A percentile compares a stretch with the other conserved stretches of the same genome.
Conservation (phyloP, 2,797 vertebrate genomes). For the Chaunax sp. region DNA sequence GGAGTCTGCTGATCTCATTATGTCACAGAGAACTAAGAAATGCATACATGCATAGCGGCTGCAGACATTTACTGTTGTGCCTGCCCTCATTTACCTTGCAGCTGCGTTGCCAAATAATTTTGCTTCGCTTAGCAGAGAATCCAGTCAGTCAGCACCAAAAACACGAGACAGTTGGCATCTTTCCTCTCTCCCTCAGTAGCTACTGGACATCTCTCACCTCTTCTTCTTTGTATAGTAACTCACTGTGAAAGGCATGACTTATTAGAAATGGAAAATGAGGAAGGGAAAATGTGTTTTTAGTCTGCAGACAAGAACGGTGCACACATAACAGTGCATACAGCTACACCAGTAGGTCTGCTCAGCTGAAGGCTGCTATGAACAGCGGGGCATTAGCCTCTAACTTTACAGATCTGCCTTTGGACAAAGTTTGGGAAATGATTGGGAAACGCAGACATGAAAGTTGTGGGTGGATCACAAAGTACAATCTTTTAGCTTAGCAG, state of each 20-base stretch:
- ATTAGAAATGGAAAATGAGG: conserved; percentile 52
- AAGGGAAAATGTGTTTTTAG: conserved; percentile 60
- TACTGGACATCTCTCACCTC: conserved; percentile 39
- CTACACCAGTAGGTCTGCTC: conserved; percentile 12
- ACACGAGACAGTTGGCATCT: conserved; percentile 42
- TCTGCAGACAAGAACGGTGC: conserved; percentile 15
- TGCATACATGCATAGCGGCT: conserved; percentile 1
- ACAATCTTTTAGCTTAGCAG: neutral
- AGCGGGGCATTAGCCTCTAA: neutral
- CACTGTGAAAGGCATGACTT: conserved; percentile 59
- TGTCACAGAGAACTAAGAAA: conserved; percentile 12
- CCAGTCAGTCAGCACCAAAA: conserved; percentile 66
- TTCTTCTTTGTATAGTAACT: conserved; percentile 33
- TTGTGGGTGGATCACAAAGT: neutral
- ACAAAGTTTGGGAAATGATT: neutral
- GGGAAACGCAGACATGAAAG: neutral
- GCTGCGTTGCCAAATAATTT: conserved; percentile 44
- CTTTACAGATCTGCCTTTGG: conserved; percentile 1
- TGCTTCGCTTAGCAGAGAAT: conserved; percentile 60
- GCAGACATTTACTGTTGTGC: conserved; percentile 7
- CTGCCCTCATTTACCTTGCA: conserved; percentile 32
- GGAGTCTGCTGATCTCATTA: conserved; percentile 32
- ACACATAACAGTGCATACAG: neutral
- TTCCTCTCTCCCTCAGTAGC: conserved; percentile 47
- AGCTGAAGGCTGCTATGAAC: no score